Percentiles rank a stretch among this genome's conserved stretches.
These are phyloP conservation scores for Parascotia fuliginaria DNA, from an alignment of 2,888 invertebrate species.

Conservation along the genomic window DNA sequence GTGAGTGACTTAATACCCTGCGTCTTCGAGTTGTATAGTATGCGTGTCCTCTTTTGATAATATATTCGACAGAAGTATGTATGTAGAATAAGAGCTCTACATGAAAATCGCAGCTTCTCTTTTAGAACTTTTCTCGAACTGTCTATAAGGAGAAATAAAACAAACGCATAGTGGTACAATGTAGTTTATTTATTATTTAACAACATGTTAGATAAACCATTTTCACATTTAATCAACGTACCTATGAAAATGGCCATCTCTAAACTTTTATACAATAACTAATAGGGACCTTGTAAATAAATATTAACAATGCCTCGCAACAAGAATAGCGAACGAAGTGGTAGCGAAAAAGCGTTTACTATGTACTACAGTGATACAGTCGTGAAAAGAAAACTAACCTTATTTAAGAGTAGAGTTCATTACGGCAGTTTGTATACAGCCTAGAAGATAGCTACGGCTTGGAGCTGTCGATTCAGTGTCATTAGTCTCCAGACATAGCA, in stretches of 20 bases:
- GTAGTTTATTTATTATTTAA: conserved; percentile 88
- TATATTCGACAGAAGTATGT: too few relatives aligned
- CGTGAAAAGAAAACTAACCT: conserved; percentile 50
- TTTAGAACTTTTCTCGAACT: background rate
- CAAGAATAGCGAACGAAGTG: conserved; percentile 55
- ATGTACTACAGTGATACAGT: conserved; percentile 61
- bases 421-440: conserved; percentile 54
- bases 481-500: background rate
- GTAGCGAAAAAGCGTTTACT: conserved; percentile 71
- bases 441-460: conserved; percentile 45
- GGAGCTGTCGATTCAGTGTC: conserved; percentile 43
- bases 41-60: too few relatives aligned
- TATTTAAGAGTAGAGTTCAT: conserved; percentile 43
- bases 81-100: too few relatives aligned
- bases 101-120: too few relatives aligned
- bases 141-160: conserved; percentile 31
- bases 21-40: too few relatives aligned
- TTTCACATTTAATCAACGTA: conserved; percentile 73
- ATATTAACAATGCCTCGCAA: conserved; percentile 76
- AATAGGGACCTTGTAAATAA: conserved; percentile 78
- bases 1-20: too few relatives aligned
- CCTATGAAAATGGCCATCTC: conserved; percentile 82
- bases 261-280: conserved; percentile 83
- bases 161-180: conserved; percentile 86
- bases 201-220: conserved; percentile 86